Percentiles rank a stretch among this genome's conserved stretches.
phyloP scores from a whole-genome alignment of 1,140 invertebrate genomes.

The Papilio polytes region DNA sequence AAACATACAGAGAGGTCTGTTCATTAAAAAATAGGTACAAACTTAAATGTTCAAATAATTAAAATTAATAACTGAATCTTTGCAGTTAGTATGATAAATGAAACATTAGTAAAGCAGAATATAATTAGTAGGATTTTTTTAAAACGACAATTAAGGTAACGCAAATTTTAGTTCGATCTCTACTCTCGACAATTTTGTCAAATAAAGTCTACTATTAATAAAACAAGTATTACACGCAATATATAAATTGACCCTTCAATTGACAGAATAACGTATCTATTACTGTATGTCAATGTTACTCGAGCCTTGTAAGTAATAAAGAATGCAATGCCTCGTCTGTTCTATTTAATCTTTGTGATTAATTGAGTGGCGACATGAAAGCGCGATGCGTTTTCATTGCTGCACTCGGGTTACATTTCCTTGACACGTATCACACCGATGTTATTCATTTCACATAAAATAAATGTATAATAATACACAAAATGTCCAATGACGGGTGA shows the following conservation, averaged over 20 bases:
- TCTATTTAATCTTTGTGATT: constrained; percentile 21
- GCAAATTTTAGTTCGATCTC: too few relatives aligned
- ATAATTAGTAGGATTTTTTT: too few relatives aligned
- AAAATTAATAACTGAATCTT: background rate
- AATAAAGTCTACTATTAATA: background rate
- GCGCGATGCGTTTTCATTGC: constrained; percentile 25
- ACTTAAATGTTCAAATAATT: background rate
- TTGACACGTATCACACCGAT: constrained; percentile 15
- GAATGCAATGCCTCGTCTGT: background rate
- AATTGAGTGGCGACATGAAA: constrained; percentile 33
- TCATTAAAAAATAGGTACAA: constrained; percentile 33
- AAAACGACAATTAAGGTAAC: too few relatives aligned
- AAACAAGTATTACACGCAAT: background rate
- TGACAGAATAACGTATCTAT: background rate
- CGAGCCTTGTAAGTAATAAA: constrained; percentile 2
- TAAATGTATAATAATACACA: background rate
- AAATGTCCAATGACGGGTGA: too few relatives aligned
- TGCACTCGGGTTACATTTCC: constrained; percentile 25
- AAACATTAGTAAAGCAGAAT: too few relatives aligned
- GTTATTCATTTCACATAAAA: background rate
- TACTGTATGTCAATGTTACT: background rate
- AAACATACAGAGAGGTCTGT: background rate
- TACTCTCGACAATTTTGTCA: background rate
- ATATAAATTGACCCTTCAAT: background rate
- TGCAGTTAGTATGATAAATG: background rate